These are phyloP conservation scores for Siphamia tubifer DNA, from an alignment of 2,113 vertebrate genomes.

Conservation along the genomic window DNA sequence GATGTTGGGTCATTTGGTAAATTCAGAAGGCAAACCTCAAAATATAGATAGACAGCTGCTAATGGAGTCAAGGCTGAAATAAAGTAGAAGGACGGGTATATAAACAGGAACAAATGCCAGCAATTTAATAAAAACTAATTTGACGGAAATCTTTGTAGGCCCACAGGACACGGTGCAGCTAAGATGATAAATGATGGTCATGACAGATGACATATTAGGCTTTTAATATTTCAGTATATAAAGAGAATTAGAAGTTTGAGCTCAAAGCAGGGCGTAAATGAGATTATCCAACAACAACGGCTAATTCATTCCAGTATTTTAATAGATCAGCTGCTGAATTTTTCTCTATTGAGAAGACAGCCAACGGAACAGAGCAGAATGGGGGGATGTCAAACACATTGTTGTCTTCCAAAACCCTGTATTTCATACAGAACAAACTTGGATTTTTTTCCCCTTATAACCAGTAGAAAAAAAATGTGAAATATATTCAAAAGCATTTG, in stretches of 20 bases:
- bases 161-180: conserved; percentile 50
- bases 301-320: conserved; percentile 60
- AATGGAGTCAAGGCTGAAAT: conserved; percentile 38
- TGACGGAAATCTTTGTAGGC: conserved; percentile 47
- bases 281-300: conserved; percentile 69
- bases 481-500: conserved; percentile 13
- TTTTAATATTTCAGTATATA: conserved; percentile 75
- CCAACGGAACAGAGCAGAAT: conserved; percentile 9
- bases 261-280: conserved; percentile 54
- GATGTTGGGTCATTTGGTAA: conserved; percentile 63
- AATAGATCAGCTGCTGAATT: conserved; percentile 53
- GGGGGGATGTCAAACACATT: neutral
- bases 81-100: conserved; percentile 50
- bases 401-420: neutral
- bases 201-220: conserved; percentile 74
- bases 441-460: neutral
- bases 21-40: conserved; percentile 51
- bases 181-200: conserved; percentile 62
- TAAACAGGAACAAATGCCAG: conserved; percentile 56
- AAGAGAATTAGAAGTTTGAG: conserved; percentile 69
- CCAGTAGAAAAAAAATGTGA: neutral
- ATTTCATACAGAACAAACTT: neutral
- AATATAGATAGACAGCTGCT: conserved; percentile 53
- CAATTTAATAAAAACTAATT: conserved; percentile 67
- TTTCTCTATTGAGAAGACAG: neutral